Conservation (phyloP, 1,140 invertebrate species). For the Macrocentrus cingulum region DNA sequence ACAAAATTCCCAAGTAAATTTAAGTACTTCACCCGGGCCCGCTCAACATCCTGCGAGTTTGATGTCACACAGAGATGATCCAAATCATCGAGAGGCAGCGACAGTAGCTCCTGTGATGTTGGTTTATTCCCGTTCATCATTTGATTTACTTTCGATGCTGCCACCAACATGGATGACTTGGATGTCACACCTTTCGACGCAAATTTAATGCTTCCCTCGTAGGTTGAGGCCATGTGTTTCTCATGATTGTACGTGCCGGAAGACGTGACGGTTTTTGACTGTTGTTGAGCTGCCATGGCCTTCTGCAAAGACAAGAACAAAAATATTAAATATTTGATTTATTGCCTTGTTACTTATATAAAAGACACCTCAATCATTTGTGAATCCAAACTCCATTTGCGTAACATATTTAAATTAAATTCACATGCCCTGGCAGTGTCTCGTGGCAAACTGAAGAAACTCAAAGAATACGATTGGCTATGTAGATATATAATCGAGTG, state of each 20-base stretch:
- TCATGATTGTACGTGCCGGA: slow-evolving; percentile 79
- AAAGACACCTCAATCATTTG: slow-evolving; percentile 35
- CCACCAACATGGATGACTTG: slow-evolving; percentile 64
- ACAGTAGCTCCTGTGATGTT: slow-evolving; percentile 66
- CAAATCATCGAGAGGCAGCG: slow-evolving; percentile 76
- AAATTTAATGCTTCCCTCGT: slow-evolving; percentile 76
- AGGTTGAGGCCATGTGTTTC: slow-evolving; percentile 70
- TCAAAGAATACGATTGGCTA: too few species aligned
- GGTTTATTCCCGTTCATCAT: slow-evolving; percentile 66
- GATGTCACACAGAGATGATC: slow-evolving; percentile 73
- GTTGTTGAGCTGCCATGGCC: slow-evolving; percentile 80
- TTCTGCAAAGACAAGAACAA: slow-evolving; percentile 55
- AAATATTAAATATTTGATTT: not conserved
- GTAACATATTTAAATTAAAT: slow-evolving; percentile 22
- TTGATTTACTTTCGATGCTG: slow-evolving; percentile 64
- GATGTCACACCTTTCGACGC: slow-evolving; percentile 73
- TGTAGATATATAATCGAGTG: too few species aligned
- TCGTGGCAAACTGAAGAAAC: too few species aligned
- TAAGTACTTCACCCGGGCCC: slow-evolving; percentile 80
- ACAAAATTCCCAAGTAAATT: slow-evolving; percentile 70
- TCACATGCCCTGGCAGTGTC: too few species aligned
- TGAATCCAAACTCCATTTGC: slow-evolving; percentile 44
- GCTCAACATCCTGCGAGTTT: slow-evolving; percentile 75
- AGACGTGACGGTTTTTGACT: slow-evolving; percentile 77
- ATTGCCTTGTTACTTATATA: not conserved